phyloP scores from a whole-genome alignment of 2,797 vertebrate genomes.

The Eptatretus atami region DNA sequence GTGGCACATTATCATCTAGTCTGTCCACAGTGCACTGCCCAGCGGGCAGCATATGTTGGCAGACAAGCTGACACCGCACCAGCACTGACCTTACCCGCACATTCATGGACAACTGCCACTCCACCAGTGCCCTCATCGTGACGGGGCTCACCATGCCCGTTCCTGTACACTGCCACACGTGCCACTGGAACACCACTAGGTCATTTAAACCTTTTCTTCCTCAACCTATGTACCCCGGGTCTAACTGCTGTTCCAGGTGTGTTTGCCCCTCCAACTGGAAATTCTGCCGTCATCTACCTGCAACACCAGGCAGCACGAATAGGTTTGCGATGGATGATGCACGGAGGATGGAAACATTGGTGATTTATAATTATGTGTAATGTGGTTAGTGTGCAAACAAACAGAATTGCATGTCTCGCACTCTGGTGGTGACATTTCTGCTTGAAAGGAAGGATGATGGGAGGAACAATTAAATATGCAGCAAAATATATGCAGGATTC shows the following conservation, averaged over 20 bases:
- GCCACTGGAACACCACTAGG: too few relatives aligned
- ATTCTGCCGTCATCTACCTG: too few relatives aligned
- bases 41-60: constrained; percentile 43
- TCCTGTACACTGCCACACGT: too few relatives aligned
- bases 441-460: too few relatives aligned
- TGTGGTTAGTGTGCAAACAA: constrained; percentile 6
- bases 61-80: constrained; percentile 47
- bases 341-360: background rate
- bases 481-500: too few relatives aligned
- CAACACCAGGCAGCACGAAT: too few relatives aligned
- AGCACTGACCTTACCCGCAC: constrained; percentile 78
- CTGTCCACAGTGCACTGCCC: constrained; percentile 31
- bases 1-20: constrained; percentile 15
- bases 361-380: constrained; percentile 9
- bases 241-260: too few relatives aligned
- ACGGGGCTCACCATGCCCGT: background rate
- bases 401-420: background rate
- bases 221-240: background rate
- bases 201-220: constrained; percentile 1
- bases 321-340: background rate
- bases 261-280: too few relatives aligned
- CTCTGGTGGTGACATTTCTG: too few relatives aligned
- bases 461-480: too few relatives aligned
- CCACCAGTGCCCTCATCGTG: constrained; percentile 27
- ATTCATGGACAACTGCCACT: constrained; percentile 80